These are phyloP conservation scores for Ganaspis sp. DNA, from an alignment of 1,140 invertebrate species.

Conservation along the genomic window DNA sequence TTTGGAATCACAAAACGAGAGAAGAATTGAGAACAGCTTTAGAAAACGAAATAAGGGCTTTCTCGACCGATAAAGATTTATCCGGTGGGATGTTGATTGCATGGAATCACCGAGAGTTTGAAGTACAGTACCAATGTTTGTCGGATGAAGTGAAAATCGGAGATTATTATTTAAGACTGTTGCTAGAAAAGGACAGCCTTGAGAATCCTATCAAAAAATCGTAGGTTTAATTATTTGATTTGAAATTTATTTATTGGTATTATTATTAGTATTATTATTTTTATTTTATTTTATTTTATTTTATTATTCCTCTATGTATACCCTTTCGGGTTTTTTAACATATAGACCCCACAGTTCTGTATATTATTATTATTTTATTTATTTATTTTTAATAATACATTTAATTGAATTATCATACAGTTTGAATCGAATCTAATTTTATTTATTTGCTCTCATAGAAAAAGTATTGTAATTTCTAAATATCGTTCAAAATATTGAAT, in stretches of 20 bases:
- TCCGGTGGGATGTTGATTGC: constrained; percentile 88
- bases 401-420: too few relatives aligned
- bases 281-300: too few relatives aligned
- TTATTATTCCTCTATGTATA: too few relatives aligned
- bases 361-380: constrained; percentile 6
- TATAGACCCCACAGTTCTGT: too few relatives aligned
- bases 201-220: constrained; percentile 91
- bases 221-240: constrained; percentile 78
- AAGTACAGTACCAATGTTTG: constrained; percentile 94
- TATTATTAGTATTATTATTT: too few relatives aligned
- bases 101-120: constrained; percentile 99
- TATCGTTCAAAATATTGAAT: too few relatives aligned
- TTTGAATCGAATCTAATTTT: not conserved
- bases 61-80: constrained; percentile 93
- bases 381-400: not conserved
- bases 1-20: constrained; percentile 99
- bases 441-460: too few relatives aligned
- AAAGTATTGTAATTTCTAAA: too few relatives aligned
- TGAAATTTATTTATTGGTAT: too few relatives aligned
- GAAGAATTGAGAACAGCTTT: constrained; percentile 95
- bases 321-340: too few relatives aligned
- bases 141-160: constrained; percentile 98
- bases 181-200: constrained; percentile 93
- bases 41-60: constrained; percentile 95
- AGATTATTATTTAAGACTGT: constrained; percentile 96